Percentiles rank a stretch among this genome's conserved stretches.
Evolutionary conservation across 2,888 invertebrate genomes (phyloP).

Genomic region (Ephialtes manifestator): DNA sequence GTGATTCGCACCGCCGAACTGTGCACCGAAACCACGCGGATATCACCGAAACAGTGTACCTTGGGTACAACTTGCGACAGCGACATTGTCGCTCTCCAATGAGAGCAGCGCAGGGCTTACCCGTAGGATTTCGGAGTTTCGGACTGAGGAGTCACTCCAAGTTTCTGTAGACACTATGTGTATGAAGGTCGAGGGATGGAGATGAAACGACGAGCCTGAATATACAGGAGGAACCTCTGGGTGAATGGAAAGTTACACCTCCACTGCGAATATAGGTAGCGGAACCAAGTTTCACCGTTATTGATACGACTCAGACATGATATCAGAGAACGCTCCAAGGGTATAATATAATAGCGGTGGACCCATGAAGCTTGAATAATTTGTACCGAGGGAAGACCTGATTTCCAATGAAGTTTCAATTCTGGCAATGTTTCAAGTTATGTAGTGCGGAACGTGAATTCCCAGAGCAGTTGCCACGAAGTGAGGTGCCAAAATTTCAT

Average conservation of each 20-base stretch:
- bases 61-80: slow-evolving; percentile 36
- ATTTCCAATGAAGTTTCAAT: slow-evolving; percentile 36
- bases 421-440: neutral
- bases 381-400: slow-evolving; percentile 8
- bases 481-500: neutral
- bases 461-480: neutral
- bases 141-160: slow-evolving; percentile 54
- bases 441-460: neutral
- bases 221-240: slow-evolving; percentile 30
- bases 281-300: slow-evolving; percentile 56
- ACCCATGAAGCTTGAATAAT: slow-evolving; percentile 46
- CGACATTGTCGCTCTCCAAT: slow-evolving; percentile 13
- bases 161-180: slow-evolving; percentile 48
- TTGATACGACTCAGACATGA: slow-evolving; percentile 63
- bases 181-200: slow-evolving; percentile 43
- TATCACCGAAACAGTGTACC: neutral
- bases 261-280: slow-evolving; percentile 9
- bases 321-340: slow-evolving; percentile 40
- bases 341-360: neutral
- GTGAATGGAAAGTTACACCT: slow-evolving; percentile 61
- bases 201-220: slow-evolving; percentile 36
- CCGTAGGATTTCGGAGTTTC: slow-evolving; percentile 52
- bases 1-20: slow-evolving; percentile 38
- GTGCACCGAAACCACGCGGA: neutral
- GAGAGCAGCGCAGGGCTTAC: slow-evolving; percentile 23